A percentile compares a stretch with the other conserved stretches of the same genome.
These are phyloP conservation scores for Macrostomum lignano DNA, from an alignment of 1,140 invertebrate species.

Conservation along the genomic window DNA sequence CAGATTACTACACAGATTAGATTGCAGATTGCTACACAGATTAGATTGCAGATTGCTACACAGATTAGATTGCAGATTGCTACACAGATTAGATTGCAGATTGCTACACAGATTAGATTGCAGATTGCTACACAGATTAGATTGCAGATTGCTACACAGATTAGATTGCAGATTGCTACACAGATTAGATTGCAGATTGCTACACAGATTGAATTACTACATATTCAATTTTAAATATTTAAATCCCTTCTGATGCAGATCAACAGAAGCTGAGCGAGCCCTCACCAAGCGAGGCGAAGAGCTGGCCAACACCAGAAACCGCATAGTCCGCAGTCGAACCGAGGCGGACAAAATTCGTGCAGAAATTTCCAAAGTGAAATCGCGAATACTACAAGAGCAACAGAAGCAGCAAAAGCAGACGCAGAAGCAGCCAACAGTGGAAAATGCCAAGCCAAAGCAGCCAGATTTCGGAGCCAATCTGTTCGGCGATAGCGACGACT, in stretches of 20 bases:
- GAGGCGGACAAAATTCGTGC: background rate
- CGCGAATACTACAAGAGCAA: conserved; percentile 1
- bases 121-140: too few relatives aligned
- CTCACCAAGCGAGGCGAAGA: background rate
- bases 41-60: too few relatives aligned
- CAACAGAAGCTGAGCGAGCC: background rate
- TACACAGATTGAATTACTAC: conserved; percentile 1
- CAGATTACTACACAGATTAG: too few relatives aligned
- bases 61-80: too few relatives aligned
- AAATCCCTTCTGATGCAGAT: background rate
- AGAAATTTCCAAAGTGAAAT: conserved; percentile 3
- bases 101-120: too few relatives aligned
- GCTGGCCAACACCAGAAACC: background rate
- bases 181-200: conserved; percentile 2
- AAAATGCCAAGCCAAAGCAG: background rate
- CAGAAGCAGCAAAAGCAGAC: background rate
- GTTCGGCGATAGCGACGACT: background rate
- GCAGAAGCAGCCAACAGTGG: background rate
- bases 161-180: background rate
- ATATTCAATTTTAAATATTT: background rate
- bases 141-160: too few relatives aligned
- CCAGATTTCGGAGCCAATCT: background rate
- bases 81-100: too few relatives aligned
- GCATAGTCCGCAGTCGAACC: background rate
- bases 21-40: too few relatives aligned